Conservation (phyloP, 2,888 invertebrate species). For the Euproctis similis region DNA sequence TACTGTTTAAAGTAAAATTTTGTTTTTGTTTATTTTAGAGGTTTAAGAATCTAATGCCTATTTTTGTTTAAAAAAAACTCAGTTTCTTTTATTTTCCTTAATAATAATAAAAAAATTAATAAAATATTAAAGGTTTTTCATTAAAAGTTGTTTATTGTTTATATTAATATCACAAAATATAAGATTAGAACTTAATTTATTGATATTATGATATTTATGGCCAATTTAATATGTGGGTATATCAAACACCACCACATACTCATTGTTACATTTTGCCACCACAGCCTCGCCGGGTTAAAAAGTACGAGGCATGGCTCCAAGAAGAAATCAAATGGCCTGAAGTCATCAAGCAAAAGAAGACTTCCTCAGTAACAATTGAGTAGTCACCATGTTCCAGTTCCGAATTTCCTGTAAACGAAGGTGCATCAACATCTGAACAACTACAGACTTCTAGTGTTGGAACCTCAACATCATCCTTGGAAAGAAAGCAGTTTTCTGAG, state of each 20-base stretch:
- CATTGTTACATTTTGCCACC: background rate
- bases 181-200: background rate
- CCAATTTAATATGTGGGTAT: background rate
- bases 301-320: conserved; percentile 8
- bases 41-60: background rate
- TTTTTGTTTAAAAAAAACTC: background rate
- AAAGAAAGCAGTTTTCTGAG: conserved; percentile 3
- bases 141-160: too few species aligned
- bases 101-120: background rate
- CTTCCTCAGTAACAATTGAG: conserved; percentile 1
- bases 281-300: conserved; percentile 1
- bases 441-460: conserved; percentile 2
- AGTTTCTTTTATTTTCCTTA: background rate
- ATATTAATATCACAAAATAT: too few species aligned
- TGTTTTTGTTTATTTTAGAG: background rate
- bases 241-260: too few species aligned
- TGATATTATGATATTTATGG: background rate
- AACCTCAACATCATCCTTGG: background rate
- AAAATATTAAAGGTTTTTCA: too few species aligned
- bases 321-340: conserved; percentile 3
- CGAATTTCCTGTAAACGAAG: conserved; percentile 4
- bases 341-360: conserved; percentile 2
- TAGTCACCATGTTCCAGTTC: conserved; percentile 6
- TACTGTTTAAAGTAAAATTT: too few species aligned
- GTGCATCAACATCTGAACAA: conserved; percentile 3